A percentile compares a stretch with the other conserved stretches of the same genome.
Conservation (phyloP, 1,140 invertebrate species). For the Drosophila virilis region DNA sequence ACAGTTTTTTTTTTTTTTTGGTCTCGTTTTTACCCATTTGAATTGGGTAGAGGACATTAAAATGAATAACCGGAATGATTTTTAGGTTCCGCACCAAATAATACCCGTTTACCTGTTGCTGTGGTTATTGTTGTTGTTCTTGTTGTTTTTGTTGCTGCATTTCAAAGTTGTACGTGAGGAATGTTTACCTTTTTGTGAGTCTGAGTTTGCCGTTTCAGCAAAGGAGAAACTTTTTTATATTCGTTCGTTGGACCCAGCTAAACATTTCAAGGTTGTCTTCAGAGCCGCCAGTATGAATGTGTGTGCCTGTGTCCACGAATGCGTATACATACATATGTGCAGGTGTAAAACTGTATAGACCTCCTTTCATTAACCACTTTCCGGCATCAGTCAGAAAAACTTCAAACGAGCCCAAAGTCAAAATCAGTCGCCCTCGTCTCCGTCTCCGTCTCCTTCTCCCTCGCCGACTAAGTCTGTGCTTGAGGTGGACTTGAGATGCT, state of each 20-base stretch:
- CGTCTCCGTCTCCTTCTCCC: conserved; percentile 8
- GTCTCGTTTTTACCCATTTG: background rate
- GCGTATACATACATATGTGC: conserved; percentile 1
- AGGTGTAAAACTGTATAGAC: conserved; percentile 44
- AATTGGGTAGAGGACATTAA: background rate
- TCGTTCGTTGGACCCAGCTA: conserved; percentile 76
- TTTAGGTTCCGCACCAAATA: conserved; percentile 16
- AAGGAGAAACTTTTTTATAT: conserved; percentile 65
- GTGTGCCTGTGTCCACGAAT: background rate
- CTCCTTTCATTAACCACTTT: conserved; percentile 74
- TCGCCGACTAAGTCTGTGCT: conserved; percentile 17
- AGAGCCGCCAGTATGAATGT: conserved; percentile 27
- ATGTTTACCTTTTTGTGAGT: conserved; percentile 55
- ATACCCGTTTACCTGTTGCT: conserved; percentile 30
- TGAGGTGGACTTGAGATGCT: background rate
- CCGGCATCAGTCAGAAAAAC: conserved; percentile 59
- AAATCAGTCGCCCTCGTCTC: conserved; percentile 14
- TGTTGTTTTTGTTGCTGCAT: conserved; percentile 24
- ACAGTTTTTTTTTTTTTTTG: background rate
- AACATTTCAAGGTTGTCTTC: conserved; percentile 75
- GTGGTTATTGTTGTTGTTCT: background rate
- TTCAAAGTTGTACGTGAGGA: conserved; percentile 48
- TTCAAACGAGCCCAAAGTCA: conserved; percentile 66
- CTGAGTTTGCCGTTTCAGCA: conserved; percentile 52
- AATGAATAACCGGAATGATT: conserved; percentile 5